Conservation (phyloP, 2,888 invertebrate species). For the Gymnoscelis rufifasciata region DNA sequence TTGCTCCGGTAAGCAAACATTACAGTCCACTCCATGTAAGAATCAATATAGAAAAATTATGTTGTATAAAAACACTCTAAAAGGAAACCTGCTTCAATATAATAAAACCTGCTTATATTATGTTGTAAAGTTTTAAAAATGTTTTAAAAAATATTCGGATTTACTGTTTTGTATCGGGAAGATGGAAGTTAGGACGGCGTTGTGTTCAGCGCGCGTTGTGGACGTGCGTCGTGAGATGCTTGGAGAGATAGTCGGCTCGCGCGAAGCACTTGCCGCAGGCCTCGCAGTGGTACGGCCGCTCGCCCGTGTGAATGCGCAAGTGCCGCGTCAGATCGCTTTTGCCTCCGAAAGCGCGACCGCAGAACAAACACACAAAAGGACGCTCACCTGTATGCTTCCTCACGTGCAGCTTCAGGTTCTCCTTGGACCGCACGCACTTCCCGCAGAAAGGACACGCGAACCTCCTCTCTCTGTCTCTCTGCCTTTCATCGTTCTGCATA, state of each 20-base stretch:
- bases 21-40: conserved; percentile 23
- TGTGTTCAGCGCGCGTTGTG: conserved; percentile 82
- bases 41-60: conserved; percentile 65
- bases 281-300: conserved; percentile 93
- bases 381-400: conserved; percentile 92
- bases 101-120: conserved; percentile 48
- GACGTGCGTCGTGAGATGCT: conserved; percentile 94
- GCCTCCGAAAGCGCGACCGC: conserved; percentile 92
- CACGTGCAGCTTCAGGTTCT: conserved; percentile 92
- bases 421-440: conserved; percentile 92
- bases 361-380: conserved; percentile 94
- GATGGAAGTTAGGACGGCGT: conserved; percentile 52
- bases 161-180: conserved; percentile 48
- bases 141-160: conserved; percentile 75
- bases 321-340: conserved; percentile 93
- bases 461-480: conserved; percentile 83
- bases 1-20: conserved; percentile 36
- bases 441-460: conserved; percentile 94
- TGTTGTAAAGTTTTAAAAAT: conserved; percentile 69
- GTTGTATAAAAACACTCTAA: conserved; percentile 62
- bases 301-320: conserved; percentile 92
- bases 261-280: conserved; percentile 96
- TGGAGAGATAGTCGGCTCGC: conserved; percentile 92
- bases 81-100: conserved; percentile 51
- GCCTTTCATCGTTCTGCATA: conserved; percentile 78